A percentile compares a stretch with the other conserved stretches of the same genome.
Evolutionary conservation across 2,113 vertebrate species (phyloP).

Genomic region (Rhipidura dahli): DNA sequence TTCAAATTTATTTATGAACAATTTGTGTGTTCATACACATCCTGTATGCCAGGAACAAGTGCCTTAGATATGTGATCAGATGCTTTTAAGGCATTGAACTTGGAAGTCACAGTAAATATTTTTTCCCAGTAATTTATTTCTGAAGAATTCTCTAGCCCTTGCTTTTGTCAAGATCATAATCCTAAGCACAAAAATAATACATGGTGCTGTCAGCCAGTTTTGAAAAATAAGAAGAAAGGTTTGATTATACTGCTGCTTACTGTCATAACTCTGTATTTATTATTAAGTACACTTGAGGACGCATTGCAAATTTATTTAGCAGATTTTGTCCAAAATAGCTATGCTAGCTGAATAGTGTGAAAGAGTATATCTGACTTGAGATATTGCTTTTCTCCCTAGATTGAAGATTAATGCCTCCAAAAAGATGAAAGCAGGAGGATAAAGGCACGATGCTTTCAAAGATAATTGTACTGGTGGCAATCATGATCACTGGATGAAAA

Average conservation of each 20-base stretch:
- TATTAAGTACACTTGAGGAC: background rate
- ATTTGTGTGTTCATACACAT: background rate
- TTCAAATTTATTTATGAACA: background rate
- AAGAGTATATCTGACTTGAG: background rate
- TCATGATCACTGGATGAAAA: conserved; percentile 6
- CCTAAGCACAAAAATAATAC: background rate
- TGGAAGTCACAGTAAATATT: background rate
- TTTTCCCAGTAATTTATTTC: background rate
- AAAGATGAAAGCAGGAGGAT: conserved; percentile 20
- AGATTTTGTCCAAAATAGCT: conserved; percentile 5
- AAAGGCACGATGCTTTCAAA: background rate
- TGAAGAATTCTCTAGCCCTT: background rate
- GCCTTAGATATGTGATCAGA: background rate
- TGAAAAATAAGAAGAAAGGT: background rate
- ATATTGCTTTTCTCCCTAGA: background rate
- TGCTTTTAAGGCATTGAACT: background rate
- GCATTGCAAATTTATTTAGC: background rate
- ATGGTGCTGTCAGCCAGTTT: background rate
- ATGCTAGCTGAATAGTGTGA: background rate
- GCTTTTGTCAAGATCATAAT: background rate
- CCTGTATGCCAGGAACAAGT: background rate
- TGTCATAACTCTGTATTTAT: background rate
- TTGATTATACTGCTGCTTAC: background rate
- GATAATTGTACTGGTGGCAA: background rate
- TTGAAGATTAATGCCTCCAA: background rate